Percentiles rank a stretch among this genome's conserved stretches.
Conservation (phyloP, 2,797 vertebrate species). For the Coccyzus lansbergi region DNA sequence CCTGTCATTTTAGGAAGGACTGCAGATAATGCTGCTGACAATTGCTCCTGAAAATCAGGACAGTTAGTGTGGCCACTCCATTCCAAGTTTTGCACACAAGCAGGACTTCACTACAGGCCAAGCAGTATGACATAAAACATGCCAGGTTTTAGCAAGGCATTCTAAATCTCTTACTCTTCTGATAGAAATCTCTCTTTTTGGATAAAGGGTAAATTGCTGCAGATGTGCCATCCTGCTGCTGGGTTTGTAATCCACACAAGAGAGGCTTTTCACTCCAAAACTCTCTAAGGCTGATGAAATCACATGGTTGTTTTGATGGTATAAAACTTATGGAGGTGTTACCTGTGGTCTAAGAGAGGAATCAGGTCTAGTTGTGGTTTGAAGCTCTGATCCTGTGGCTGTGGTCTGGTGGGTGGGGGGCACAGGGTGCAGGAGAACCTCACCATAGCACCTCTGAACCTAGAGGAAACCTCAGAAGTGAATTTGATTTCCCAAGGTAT, state of each 20-base stretch:
- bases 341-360: neutral
- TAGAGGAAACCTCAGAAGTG: neutral
- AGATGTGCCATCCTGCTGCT: accelerated
- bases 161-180: neutral
- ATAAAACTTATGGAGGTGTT: accelerated
- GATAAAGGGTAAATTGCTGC: accelerated
- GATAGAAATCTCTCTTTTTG: neutral
- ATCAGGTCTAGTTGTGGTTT: neutral
- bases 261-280: neutral
- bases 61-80: neutral
- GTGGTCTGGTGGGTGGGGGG: neutral
- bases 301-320: neutral
- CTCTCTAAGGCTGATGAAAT: neutral
- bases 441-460: neutral
- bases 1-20: neutral
- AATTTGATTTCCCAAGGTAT: conserved; percentile 4
- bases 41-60: neutral
- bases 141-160: accelerated
- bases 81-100: neutral
- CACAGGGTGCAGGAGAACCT: neutral
- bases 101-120: neutral
- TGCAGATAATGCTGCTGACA: neutral
- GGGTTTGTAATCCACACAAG: neutral
- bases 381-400: neutral
- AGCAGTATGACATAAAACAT: neutral